phyloP scores from a whole-genome alignment of 1,140 invertebrate genomes.

The Solenopsis invicta region DNA sequence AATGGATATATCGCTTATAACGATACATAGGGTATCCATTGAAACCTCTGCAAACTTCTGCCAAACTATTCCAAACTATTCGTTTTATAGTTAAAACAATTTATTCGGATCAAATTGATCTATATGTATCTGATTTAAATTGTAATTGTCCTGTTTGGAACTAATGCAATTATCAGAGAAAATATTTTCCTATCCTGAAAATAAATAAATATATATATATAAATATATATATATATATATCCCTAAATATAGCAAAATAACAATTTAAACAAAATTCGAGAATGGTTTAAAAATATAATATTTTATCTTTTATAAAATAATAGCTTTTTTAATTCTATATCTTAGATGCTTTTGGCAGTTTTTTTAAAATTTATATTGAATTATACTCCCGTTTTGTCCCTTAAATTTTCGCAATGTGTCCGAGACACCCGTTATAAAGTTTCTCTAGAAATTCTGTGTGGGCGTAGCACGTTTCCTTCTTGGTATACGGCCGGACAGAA shows the following conservation, averaged over 20 bases:
- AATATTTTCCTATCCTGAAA: no score
- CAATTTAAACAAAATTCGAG: neutral
- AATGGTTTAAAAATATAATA: neutral
- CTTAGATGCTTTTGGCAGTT: neutral
- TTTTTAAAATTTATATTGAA: neutral
- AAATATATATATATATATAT: neutral
- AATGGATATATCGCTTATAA: slow-evolving; percentile 35
- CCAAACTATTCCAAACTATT: slow-evolving; percentile 12
- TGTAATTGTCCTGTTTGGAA: no score
- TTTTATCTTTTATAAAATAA: neutral
- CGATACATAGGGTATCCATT: slow-evolving; percentile 7
- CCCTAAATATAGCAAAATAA: neutral
- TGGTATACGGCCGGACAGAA: slow-evolving; percentile 50
- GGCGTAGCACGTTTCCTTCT: slow-evolving; percentile 62
- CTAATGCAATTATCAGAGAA: no score
- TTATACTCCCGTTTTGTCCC: neutral
- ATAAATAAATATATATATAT: no score
- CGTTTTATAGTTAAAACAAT: slow-evolving; percentile 29
- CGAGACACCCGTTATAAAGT: slow-evolving; percentile 62
- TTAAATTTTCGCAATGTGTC: slow-evolving; percentile 6
- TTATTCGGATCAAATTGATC: slow-evolving; percentile 19
- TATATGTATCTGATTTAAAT: neutral
- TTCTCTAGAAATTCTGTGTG: slow-evolving; percentile 69
- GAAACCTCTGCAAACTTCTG: neutral
- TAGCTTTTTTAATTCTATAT: neutral